Conservation (phyloP, 2,888 invertebrate species). For the Lordiphosa fenestrarum region DNA sequence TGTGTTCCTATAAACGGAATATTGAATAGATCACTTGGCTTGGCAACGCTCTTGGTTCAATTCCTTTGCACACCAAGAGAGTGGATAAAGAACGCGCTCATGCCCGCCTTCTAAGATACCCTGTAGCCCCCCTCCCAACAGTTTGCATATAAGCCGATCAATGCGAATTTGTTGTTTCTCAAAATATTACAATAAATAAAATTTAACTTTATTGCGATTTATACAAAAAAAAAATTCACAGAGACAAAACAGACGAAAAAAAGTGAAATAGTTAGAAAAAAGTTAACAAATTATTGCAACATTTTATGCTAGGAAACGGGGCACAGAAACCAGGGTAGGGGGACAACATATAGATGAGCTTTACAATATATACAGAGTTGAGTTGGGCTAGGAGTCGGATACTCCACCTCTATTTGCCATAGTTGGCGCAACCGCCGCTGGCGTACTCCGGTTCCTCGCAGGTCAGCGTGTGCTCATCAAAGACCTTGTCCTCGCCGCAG, state of each 20-base stretch:
- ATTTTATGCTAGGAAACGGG: conserved; percentile 25
- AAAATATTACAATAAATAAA: conserved; percentile 65
- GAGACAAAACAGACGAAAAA: conserved; percentile 22
- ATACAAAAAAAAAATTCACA: conserved; percentile 23
- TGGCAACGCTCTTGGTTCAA: too few relatives aligned
- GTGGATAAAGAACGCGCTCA: too few relatives aligned
- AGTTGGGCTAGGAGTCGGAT: conserved; percentile 1
- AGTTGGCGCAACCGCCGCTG: conserved; percentile 73
- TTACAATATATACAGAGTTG: conserved; percentile 55
- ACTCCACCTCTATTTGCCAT: conserved; percentile 62
- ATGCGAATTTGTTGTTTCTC: background rate
- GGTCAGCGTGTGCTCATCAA: conserved; percentile 90
- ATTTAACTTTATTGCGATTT: conserved; percentile 66
- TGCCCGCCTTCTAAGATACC: too few relatives aligned
- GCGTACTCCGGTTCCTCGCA: conserved; percentile 85
- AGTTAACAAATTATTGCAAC: conserved; percentile 21
- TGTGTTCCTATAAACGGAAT: too few relatives aligned
- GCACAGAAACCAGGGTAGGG: conserved; percentile 22
- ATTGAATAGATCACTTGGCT: too few relatives aligned
- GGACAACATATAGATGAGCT: conserved; percentile 27
- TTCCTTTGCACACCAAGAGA: too few relatives aligned
- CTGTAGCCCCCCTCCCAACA: too few relatives aligned
- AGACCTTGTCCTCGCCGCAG: conserved; percentile 93
- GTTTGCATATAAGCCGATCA: too few relatives aligned
- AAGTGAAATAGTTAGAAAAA: conserved; percentile 13